Conservation (phyloP, 2,113 vertebrate genomes). For the Sialia sialis region DNA sequence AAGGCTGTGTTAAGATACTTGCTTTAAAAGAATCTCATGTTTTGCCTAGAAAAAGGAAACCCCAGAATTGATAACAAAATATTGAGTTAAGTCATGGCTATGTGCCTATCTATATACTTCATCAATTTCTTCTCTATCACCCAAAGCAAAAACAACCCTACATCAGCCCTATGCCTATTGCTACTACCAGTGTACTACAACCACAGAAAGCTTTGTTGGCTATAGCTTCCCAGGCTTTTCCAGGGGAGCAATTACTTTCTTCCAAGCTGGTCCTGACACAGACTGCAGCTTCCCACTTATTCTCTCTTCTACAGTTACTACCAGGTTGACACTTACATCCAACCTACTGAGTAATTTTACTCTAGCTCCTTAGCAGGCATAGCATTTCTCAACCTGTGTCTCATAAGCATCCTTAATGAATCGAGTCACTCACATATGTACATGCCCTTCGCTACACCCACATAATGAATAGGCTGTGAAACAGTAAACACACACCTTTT, state of each 20-base stretch:
- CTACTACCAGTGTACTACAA: background rate
- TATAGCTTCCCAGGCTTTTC: background rate
- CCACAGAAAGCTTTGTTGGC: background rate
- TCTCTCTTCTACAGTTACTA: background rate
- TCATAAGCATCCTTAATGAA: constrained; percentile 17
- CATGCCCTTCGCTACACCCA: constrained; percentile 46
- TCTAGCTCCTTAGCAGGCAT: background rate
- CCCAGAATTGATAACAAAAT: background rate
- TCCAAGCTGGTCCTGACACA: background rate
- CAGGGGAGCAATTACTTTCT: background rate
- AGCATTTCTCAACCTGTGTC: constrained; percentile 25
- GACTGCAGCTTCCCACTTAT: background rate
- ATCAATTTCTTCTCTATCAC: background rate
- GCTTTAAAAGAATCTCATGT: background rate
- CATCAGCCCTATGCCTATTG: background rate
- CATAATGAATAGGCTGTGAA: constrained; percentile 30
- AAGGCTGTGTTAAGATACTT: background rate
- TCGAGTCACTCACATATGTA: constrained; percentile 45
- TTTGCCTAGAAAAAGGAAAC: background rate
- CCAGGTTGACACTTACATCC: constrained; percentile 30
- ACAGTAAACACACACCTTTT: constrained; percentile 50
- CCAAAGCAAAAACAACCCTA: background rate
- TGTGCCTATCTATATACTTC: background rate
- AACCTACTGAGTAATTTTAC: constrained; percentile 16
- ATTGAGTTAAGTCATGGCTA: background rate